phyloP scores from a whole-genome alignment of 1,140 invertebrate species.

The Manduca sexta region DNA sequence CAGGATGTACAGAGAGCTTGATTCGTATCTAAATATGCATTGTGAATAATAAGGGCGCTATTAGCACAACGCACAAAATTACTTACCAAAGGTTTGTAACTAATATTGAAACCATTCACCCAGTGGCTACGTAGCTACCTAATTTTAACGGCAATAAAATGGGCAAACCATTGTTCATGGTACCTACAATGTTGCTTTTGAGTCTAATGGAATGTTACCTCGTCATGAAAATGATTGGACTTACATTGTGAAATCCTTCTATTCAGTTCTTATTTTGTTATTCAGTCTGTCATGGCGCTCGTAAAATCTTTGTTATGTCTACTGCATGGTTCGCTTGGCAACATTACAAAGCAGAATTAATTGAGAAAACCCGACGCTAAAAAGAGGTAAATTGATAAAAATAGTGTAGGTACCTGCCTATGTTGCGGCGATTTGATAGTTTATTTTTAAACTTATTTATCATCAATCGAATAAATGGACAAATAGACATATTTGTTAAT shows the following conservation, averaged over 20 bases:
- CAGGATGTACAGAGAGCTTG: neutral
- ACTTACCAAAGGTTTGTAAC: slow-evolving; percentile 16
- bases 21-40: slow-evolving; percentile 3
- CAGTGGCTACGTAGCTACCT: slow-evolving; percentile 5
- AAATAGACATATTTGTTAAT: too few relatives aligned
- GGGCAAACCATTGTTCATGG: neutral
- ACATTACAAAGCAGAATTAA: neutral
- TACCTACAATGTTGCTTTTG: too few relatives aligned
- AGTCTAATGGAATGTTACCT: too few relatives aligned
- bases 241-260: neutral
- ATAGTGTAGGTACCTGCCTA: neutral
- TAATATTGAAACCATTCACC: slow-evolving; percentile 42
- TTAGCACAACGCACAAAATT: slow-evolving; percentile 29
- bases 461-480: too few relatives aligned
- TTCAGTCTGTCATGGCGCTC: neutral
- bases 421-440: too few relatives aligned
- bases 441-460: too few relatives aligned
- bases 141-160: slow-evolving; percentile 4
- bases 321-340: slow-evolving; percentile 2
- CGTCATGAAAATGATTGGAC: neutral
- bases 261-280: neutral
- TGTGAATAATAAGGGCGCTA: slow-evolving; percentile 20
- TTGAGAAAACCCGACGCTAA: too few relatives aligned
- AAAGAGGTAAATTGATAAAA: neutral
- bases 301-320: slow-evolving; percentile 2